These are phyloP conservation scores for Meloidogyne chitwoodi DNA, from an alignment of 1,140 invertebrate species.

Conservation along the genomic window DNA sequence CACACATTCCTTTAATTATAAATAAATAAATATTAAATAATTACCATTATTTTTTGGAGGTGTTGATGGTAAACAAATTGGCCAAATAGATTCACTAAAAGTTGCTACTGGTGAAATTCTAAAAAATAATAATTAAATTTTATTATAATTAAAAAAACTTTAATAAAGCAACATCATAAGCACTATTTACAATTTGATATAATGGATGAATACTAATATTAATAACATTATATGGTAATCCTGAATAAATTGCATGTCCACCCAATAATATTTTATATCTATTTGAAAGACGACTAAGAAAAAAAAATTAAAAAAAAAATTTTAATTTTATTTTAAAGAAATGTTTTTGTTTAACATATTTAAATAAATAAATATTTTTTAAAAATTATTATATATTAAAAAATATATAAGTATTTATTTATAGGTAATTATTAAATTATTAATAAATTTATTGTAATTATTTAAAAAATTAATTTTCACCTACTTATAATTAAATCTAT, in stretches of 20 bases:
- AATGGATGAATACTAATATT: conserved; percentile 28
- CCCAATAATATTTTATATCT: conserved; percentile 17
- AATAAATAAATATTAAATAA: background rate
- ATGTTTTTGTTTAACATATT: no score
- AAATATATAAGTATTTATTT: no score
- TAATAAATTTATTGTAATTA: no score
- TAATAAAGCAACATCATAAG: conserved; percentile 35
- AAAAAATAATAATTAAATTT: background rate
- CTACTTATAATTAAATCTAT: no score
- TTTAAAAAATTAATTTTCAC: no score
- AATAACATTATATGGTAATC: conserved; percentile 9
- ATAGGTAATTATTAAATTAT: no score
- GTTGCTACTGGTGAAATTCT: conserved; percentile 11
- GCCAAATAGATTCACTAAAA: conserved; percentile 17
- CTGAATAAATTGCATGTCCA: conserved; percentile 29
- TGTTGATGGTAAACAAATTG: conserved; percentile 24
- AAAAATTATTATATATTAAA: no score
- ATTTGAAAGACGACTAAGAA: conserved; percentile 9
- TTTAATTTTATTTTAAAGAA: no score
- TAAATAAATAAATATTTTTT: no score
- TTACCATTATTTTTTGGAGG: conserved; percentile 10
- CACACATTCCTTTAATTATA: conserved; percentile 15
- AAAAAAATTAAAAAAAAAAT: background rate
- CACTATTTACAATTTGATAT: conserved; percentile 29
- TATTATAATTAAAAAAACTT: background rate